A percentile compares a stretch with the other conserved stretches of the same genome.
These are phyloP conservation scores for Listronotus oregonensis DNA, from an alignment of 1,140 invertebrate species.

Conservation along the genomic window DNA sequence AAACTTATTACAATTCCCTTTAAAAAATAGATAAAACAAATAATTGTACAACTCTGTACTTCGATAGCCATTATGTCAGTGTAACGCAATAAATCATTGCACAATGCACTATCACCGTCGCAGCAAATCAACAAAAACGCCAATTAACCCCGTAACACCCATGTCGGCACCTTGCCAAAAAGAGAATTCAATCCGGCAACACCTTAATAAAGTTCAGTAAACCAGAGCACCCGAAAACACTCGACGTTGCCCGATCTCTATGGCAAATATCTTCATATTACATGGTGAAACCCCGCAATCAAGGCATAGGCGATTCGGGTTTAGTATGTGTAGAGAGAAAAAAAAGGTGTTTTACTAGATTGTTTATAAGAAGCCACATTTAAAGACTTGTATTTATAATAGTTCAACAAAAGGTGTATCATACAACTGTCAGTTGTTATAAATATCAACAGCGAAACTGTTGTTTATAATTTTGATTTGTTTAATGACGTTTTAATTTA, in stretches of 20 bases:
- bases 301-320: background rate
- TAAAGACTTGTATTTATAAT: background rate
- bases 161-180: constrained; percentile 10
- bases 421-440: too few relatives aligned
- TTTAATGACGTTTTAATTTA: too few relatives aligned
- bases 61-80: too few relatives aligned
- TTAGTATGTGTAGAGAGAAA: constrained; percentile 10
- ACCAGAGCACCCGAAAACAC: constrained; percentile 19
- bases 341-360: background rate
- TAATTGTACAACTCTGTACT: too few relatives aligned
- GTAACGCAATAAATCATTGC: too few relatives aligned
- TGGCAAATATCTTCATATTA: constrained; percentile 11
- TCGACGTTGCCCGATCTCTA: constrained; percentile 12
- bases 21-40: too few relatives aligned
- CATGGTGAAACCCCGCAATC: constrained; percentile 21
- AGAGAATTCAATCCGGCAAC: constrained; percentile 17
- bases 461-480: too few relatives aligned
- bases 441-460: too few relatives aligned
- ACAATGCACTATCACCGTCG: background rate
- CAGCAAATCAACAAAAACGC: background rate
- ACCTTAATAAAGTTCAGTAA: constrained; percentile 24
- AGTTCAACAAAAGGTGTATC: background rate
- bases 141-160: background rate
- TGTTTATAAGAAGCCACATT: background rate
- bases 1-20: too few relatives aligned